These are phyloP conservation scores for Drosophila pegasa DNA, from an alignment of 2,888 invertebrate species.

Conservation along the genomic window DNA sequence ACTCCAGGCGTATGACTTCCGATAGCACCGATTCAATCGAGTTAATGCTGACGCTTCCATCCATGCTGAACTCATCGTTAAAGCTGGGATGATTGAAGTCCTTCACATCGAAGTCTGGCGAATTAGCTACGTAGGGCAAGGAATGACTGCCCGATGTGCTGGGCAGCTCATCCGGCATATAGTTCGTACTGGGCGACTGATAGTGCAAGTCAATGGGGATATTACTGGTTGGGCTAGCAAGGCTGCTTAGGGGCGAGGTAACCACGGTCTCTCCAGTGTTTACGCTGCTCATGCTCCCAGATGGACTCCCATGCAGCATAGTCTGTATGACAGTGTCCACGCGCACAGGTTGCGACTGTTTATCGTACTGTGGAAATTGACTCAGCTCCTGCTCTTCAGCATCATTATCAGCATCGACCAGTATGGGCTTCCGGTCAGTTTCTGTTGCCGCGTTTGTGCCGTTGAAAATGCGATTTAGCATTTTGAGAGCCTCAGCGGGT, in stretches of 20 bases:
- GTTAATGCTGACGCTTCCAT: conserved; percentile 73
- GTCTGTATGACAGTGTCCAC: conserved; percentile 73
- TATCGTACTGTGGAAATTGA: conserved; percentile 20
- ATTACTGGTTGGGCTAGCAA: conserved; percentile 49
- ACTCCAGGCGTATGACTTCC: conserved; percentile 94
- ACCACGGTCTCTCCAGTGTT: conserved; percentile 37
- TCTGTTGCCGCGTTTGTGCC: conserved; percentile 58
- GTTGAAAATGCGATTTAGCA: conserved; percentile 84
- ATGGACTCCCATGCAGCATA: conserved; percentile 66
- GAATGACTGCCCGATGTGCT: conserved; percentile 66
- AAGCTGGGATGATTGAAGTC: conserved; percentile 68
- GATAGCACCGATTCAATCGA: conserved; percentile 94
- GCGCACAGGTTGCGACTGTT: conserved; percentile 40
- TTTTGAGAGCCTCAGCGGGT: conserved; percentile 84
- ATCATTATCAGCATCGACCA: conserved; percentile 7
- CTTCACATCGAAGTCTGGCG: conserved; percentile 74
- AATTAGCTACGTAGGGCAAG: conserved; percentile 55
- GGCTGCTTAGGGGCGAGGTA: conserved; percentile 52
- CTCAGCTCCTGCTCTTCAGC: conserved; percentile 17
- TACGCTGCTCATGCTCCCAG: conserved; percentile 44
- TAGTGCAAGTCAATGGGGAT: conserved; percentile 66
- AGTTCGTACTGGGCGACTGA: conserved; percentile 55
- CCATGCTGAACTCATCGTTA: conserved; percentile 56
- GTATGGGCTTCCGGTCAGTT: conserved; percentile 26
- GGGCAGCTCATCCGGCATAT: conserved; percentile 58